A percentile compares a stretch with the other conserved stretches of the same genome.
Evolutionary conservation across 2,888 invertebrate species (phyloP).

Genomic region (Lycia hirtaria): DNA sequence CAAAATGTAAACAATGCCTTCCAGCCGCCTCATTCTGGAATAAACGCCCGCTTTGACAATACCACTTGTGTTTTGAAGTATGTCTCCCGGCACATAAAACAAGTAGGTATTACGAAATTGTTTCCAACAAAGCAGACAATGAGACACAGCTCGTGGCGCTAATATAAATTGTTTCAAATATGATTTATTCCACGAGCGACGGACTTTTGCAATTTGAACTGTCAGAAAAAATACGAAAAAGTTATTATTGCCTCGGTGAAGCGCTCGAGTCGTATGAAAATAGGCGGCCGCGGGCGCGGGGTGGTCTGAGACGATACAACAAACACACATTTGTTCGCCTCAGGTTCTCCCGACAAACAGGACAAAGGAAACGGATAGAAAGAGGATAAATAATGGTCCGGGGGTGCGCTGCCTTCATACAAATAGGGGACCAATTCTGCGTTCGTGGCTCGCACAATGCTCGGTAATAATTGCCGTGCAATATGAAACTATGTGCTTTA

Average conservation of each 20-base stretch:
- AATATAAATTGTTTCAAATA: conserved; percentile 29
- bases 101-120: conserved; percentile 15
- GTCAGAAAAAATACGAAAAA: conserved; percentile 47
- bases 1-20: conserved; percentile 38
- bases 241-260: conserved; percentile 53
- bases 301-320: conserved; percentile 53
- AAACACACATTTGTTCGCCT: conserved; percentile 67
- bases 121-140: conserved; percentile 23
- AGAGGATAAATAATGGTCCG: conserved; percentile 67
- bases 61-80: conserved; percentile 23
- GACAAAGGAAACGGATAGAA: conserved; percentile 70
- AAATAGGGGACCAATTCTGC: conserved; percentile 49
- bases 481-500: conserved; percentile 19
- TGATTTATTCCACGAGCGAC: conserved; percentile 25
- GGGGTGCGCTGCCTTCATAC: conserved; percentile 49
- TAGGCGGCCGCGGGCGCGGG: conserved; percentile 49
- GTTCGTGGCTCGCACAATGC: conserved; percentile 38
- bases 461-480: conserved; percentile 30
- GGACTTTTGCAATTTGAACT: conserved; percentile 36
- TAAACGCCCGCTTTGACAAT: conserved; percentile 33
- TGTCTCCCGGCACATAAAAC: conserved; percentile 14
- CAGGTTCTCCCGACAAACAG: conserved; percentile 65
- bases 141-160: conserved; percentile 11
- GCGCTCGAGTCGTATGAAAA: conserved; percentile 56
- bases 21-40: conserved; percentile 20